These are phyloP conservation scores for Atherinomorus stipes DNA, from an alignment of 2,113 vertebrate species.

Conservation along the genomic window DNA sequence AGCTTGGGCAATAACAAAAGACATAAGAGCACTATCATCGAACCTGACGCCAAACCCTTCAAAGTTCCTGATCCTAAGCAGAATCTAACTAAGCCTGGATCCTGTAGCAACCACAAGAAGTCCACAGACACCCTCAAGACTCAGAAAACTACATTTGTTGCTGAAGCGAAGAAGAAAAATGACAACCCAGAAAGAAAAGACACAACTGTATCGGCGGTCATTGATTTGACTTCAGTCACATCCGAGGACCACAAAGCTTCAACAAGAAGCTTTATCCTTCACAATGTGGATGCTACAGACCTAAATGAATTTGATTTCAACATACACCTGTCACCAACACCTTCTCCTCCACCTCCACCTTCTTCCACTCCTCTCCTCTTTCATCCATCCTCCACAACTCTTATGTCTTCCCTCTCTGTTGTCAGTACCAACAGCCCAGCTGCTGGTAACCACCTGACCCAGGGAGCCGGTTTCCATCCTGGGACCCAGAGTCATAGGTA, in stretches of 20 bases:
- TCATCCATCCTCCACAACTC: constrained; percentile 51
- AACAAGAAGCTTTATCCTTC: not conserved
- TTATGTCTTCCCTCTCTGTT: constrained; percentile 20
- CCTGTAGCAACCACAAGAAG: constrained; percentile 8
- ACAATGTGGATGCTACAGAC: not conserved
- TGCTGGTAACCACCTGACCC: constrained; percentile 13
- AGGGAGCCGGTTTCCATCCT: constrained; percentile 56
- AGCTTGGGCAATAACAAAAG: not conserved
- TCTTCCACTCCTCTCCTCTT: constrained; percentile 43
- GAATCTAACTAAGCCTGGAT: constrained; percentile 6
- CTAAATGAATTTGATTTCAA: not conserved
- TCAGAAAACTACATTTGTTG: not conserved
- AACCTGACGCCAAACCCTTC: not conserved
- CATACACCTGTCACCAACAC: constrained; percentile 11
- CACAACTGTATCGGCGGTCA: not conserved
- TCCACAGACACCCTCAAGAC: constrained; percentile 8
- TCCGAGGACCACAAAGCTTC: constrained; percentile 9
- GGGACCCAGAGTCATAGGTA: constrained; percentile 82
- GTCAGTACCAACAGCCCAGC: constrained; percentile 70
- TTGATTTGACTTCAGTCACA: not conserved
- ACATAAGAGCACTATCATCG: constrained; percentile 1
- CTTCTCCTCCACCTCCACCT: constrained; percentile 28
- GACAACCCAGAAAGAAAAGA: constrained; percentile 2
- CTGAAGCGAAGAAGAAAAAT: constrained; percentile 8
- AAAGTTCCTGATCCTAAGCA: constrained; percentile 5